A percentile compares a stretch with the other conserved stretches of the same genome.
phyloP scores from a whole-genome alignment of 2,888 invertebrate genomes.

The Parelbella ahira region DNA sequence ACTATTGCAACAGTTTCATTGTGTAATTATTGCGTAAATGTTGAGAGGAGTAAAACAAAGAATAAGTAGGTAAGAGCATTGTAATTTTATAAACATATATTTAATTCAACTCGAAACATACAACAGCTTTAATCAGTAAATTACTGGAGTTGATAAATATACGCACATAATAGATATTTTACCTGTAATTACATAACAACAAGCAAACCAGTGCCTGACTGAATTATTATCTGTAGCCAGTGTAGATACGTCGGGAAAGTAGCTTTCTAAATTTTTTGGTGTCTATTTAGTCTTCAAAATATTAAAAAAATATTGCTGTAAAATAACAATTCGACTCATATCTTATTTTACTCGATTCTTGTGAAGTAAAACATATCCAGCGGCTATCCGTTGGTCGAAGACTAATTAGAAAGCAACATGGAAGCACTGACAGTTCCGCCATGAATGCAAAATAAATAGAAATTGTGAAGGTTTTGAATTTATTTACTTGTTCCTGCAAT shows the following conservation, averaged over 20 bases:
- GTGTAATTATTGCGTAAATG: too few relatives aligned
- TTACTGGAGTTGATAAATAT: too few relatives aligned
- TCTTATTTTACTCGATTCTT: conserved; percentile 26
- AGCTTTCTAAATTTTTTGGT: conserved; percentile 68
- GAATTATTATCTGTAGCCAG: conserved; percentile 24
- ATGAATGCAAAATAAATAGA: conserved; percentile 82
- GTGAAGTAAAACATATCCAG: conserved; percentile 31
- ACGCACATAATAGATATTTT: conserved; percentile 8
- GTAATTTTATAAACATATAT: too few relatives aligned
- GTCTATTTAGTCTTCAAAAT: conserved; percentile 40
- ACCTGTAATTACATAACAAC: conserved; percentile 17
- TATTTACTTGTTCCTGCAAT: conserved; percentile 4
- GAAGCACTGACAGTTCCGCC: conserved; percentile 82
- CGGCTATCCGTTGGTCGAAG: conserved; percentile 29
- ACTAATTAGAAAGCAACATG: conserved; percentile 77
- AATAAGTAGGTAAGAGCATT: too few relatives aligned
- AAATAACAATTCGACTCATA: conserved; percentile 12
- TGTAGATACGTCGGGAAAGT: conserved; percentile 56
- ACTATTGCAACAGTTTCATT: too few relatives aligned
- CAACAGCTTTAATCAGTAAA: too few relatives aligned
- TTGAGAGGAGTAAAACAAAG: too few relatives aligned
- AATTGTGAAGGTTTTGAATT: conserved; percentile 63
- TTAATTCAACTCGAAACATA: too few relatives aligned
- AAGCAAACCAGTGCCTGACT: conserved; percentile 3
- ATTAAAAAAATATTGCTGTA: conserved; percentile 26